A percentile compares a stretch with the other conserved stretches of the same genome.
These are phyloP conservation scores for Cydia pomonella DNA, from an alignment of 1,140 invertebrate species.

Conservation along the genomic window DNA sequence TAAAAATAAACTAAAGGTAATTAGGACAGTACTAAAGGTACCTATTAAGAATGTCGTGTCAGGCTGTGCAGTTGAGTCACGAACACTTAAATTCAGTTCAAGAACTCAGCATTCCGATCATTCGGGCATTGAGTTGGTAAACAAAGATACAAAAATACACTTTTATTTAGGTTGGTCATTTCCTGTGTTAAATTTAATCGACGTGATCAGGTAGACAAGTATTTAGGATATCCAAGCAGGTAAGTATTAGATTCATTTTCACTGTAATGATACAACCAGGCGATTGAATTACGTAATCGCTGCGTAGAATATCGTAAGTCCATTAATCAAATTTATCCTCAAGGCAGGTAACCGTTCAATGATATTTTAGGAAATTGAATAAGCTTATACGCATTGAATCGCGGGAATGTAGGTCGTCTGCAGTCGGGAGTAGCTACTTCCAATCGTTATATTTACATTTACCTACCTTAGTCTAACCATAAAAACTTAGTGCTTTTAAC, in stretches of 20 bases:
- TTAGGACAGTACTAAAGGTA: neutral
- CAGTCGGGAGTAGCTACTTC: slow-evolving; percentile 64
- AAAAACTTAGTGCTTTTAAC: slow-evolving; percentile 27
- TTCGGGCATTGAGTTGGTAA: slow-evolving; percentile 4
- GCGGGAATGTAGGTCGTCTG: slow-evolving; percentile 57
- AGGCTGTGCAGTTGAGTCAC: slow-evolving; percentile 14
- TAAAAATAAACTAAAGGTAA: neutral
- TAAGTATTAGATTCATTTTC: neutral
- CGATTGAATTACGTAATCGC: slow-evolving; percentile 10
- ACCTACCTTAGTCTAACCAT: slow-evolving; percentile 40
- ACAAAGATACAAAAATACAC: slow-evolving; percentile 7
- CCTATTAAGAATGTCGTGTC: slow-evolving; percentile 19
- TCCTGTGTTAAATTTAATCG: slow-evolving; percentile 12
- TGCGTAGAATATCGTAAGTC: slow-evolving; percentile 24
- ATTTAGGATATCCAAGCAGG: neutral
- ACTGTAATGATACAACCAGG: neutral
- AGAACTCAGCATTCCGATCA: slow-evolving; percentile 25
- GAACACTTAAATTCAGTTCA: slow-evolving; percentile 23
- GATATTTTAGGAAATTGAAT: slow-evolving; percentile 38
- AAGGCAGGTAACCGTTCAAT: slow-evolving; percentile 1
- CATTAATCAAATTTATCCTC: slow-evolving; percentile 14
- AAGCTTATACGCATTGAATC: slow-evolving; percentile 34
- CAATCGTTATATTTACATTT: slow-evolving; percentile 52
- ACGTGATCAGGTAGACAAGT: slow-evolving; percentile 3
- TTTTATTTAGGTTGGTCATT: slow-evolving; percentile 17